Evolutionary conservation across 2,888 invertebrate species (phyloP).

Genomic region (Rhabditophanes sp.): DNA sequence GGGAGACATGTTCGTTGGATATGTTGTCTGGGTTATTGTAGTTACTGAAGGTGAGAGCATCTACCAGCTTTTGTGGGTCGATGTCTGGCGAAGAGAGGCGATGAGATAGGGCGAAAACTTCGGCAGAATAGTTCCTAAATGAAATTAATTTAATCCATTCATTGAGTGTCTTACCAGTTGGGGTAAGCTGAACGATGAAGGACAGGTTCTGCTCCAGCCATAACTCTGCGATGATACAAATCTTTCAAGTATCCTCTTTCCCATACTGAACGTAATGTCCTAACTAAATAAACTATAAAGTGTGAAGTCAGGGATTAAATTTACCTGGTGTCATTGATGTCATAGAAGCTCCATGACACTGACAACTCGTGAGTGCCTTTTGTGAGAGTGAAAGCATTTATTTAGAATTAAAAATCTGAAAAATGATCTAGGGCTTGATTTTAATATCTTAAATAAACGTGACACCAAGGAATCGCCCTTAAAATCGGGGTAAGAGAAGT

Average conservation of each 20-base stretch:
- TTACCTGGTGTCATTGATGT: no score
- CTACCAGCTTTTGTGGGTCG: constrained; percentile 10
- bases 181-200: constrained; percentile 27
- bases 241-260: constrained; percentile 35
- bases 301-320: no score
- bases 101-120: constrained; percentile 35
- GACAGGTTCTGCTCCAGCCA: constrained; percentile 34
- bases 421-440: no score
- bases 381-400: no score
- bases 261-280: constrained; percentile 27
- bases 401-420: no score
- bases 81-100: constrained; percentile 28
- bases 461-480: no score
- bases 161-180: constrained; percentile 27
- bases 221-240: constrained; percentile 31
- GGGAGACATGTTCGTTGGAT: constrained; percentile 12
- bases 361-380: no score
- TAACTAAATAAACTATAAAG: constrained; percentile 7
- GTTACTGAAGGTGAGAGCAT: constrained; percentile 28
- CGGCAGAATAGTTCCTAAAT: constrained; percentile 36
- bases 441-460: no score
- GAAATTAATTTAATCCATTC: neutral
- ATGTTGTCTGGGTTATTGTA: constrained; percentile 24
- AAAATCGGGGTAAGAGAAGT: no score
- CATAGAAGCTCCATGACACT: no score